Conservation (phyloP, 2,113 vertebrate genomes). For the Apodemus speciosus region DNA sequence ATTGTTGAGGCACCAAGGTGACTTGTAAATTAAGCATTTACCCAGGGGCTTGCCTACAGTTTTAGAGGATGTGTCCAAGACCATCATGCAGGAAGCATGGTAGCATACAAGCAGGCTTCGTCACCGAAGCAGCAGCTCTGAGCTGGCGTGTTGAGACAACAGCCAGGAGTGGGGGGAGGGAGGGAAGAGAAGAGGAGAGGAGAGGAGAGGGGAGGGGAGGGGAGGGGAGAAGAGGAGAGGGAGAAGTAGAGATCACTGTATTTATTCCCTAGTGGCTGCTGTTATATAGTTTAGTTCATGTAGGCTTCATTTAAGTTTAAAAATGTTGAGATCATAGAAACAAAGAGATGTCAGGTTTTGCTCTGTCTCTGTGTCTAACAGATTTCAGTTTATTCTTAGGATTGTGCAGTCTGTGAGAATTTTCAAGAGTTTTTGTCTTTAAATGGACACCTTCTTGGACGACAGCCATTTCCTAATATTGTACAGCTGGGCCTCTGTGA, state of each 20-base stretch:
- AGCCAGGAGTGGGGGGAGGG: neutral
- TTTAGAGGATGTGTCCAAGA: neutral
- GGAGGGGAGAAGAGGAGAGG: neutral
- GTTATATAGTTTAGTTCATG: constrained; percentile 54
- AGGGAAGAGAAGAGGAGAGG: rapidly evolving
- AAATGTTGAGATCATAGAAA: constrained; percentile 66
- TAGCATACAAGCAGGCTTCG: neutral
- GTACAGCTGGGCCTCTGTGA: constrained; percentile 95
- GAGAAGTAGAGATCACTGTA: neutral
- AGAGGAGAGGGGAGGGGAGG: neutral
- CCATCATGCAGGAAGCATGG: neutral
- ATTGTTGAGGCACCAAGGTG: neutral
- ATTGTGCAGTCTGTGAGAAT: constrained; percentile 90
- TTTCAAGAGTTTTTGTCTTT: constrained; percentile 98
- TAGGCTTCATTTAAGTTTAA: constrained; percentile 53
- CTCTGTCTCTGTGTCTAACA: constrained; percentile 59
- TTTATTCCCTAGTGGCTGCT: constrained; percentile 51
- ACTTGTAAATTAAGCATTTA: neutral
- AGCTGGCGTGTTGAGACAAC: neutral
- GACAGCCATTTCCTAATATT: constrained; percentile 94
- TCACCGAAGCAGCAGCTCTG: neutral
- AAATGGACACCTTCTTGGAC: constrained; percentile 95
- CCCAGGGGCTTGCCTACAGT: neutral
- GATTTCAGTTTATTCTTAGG: constrained; percentile 84
- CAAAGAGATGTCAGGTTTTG: constrained; percentile 51